Evolutionary conservation across 2,113 vertebrate genomes (phyloP).

Genomic region (Mus pahari): DNA sequence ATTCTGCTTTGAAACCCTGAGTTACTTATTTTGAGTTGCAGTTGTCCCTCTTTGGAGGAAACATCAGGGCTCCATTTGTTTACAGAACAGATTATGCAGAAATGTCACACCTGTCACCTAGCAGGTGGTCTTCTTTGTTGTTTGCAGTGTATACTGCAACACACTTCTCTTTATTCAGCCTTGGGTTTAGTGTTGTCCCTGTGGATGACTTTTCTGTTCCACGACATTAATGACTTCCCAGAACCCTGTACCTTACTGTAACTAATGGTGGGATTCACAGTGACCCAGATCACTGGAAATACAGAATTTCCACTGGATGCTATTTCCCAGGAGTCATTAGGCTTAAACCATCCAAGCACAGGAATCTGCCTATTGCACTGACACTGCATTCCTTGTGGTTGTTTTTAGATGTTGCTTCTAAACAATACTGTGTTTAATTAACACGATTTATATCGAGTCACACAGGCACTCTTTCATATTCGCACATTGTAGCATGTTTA

Average conservation of each 20-base stretch:
- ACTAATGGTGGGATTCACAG: not conserved
- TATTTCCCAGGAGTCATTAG: slow-evolving; percentile 25
- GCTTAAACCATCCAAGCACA: not conserved
- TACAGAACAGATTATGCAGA: not conserved
- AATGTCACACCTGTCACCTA: not conserved
- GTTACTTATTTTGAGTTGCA: not conserved
- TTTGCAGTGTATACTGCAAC: not conserved
- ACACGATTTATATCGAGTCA: slow-evolving; percentile 71
- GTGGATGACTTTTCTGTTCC: not conserved
- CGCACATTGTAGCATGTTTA: slow-evolving; percentile 66
- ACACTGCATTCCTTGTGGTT: slow-evolving; percentile 47
- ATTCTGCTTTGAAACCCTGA: not conserved
- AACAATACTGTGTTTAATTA: slow-evolving; percentile 79
- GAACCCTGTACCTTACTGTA: not conserved
- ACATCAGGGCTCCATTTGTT: not conserved
- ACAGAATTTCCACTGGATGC: not conserved
- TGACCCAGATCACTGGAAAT: not conserved
- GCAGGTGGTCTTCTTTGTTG: not conserved
- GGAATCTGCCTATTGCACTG: not conserved
- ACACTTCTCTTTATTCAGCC: not conserved
- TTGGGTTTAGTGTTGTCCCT: not conserved
- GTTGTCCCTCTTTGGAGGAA: not conserved
- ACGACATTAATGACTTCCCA: not conserved
- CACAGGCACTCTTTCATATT: slow-evolving; percentile 51
- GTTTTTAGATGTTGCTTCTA: slow-evolving; percentile 62